Conservation (phyloP, 2,888 invertebrate genomes). For the Perizoma affinitatum region DNA sequence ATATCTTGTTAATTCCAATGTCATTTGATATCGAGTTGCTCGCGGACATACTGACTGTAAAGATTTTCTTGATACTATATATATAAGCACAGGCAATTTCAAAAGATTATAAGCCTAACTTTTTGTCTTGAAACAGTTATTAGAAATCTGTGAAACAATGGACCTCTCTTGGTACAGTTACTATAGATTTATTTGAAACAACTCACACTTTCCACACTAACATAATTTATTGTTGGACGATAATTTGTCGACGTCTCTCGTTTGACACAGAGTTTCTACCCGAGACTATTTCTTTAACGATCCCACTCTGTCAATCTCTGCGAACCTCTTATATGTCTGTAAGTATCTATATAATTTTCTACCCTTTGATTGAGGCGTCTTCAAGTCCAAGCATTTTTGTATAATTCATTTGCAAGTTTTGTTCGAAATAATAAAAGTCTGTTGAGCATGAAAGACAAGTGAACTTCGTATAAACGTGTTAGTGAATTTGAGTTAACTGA, state of each 20-base stretch:
- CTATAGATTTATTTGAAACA: slow-evolving; percentile 2
- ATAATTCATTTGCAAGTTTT: slow-evolving; percentile 20
- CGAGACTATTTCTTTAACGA: slow-evolving; percentile 42
- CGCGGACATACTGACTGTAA: too few relatives aligned
- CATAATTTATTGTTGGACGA: slow-evolving; percentile 54
- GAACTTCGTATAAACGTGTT: neutral
- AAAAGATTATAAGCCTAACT: too few relatives aligned
- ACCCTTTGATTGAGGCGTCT: slow-evolving; percentile 3
- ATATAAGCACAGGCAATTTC: too few relatives aligned
- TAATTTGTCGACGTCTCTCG: slow-evolving; percentile 57
- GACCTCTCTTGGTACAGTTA: too few relatives aligned
- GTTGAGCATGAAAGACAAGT: slow-evolving; percentile 4
- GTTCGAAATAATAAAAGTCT: slow-evolving; percentile 5
- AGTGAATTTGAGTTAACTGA: neutral
- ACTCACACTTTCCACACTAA: slow-evolving; percentile 48
- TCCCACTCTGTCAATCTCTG: slow-evolving; percentile 44
- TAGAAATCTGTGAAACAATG: too few relatives aligned
- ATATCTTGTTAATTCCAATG: too few relatives aligned
- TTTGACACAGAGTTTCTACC: slow-evolving; percentile 39
- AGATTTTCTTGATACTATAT: too few relatives aligned
- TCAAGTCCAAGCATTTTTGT: slow-evolving; percentile 14
- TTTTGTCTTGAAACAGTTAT: too few relatives aligned
- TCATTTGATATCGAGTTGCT: too few relatives aligned
- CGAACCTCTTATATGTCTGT: slow-evolving; percentile 19
- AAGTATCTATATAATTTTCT: slow-evolving; percentile 16